Conservation (phyloP, 2,888 invertebrate species). For the Tuberolachnus salignus region DNA sequence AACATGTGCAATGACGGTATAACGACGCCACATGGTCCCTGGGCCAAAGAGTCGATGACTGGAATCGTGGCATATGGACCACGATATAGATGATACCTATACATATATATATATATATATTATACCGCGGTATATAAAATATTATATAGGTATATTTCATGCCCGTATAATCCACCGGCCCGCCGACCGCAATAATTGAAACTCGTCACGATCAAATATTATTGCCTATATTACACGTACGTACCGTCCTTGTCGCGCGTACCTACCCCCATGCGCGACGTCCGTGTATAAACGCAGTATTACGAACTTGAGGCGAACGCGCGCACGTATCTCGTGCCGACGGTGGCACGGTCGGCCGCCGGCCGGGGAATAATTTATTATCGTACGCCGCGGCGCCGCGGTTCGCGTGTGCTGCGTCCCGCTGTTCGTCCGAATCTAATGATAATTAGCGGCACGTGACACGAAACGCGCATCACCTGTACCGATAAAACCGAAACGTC, state of each 20-base stretch:
- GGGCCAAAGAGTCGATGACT: neutral
- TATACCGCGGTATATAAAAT: constrained; percentile 9
- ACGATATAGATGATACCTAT: constrained; percentile 10
- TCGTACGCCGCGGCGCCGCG: neutral
- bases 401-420: neutral
- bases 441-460: constrained; percentile 55
- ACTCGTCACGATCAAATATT: constrained; percentile 38
- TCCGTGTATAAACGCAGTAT: neutral
- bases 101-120: no score
- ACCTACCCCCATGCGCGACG: neutral
- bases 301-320: no score
- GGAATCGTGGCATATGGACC: constrained; percentile 53
- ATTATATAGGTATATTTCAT: neutral
- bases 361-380: constrained; percentile 46
- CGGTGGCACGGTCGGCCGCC: neutral
- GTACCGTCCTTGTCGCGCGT: neutral
- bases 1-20: neutral
- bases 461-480: constrained; percentile 45
- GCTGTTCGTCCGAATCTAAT: constrained; percentile 52
- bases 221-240: no score
- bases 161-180: neutral
- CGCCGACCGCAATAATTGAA: constrained; percentile 43
- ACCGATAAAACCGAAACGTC: constrained; percentile 28
- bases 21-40: constrained; percentile 51
- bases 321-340: neutral